Evolutionary conservation across 2,888 invertebrate species (phyloP), one percentile per base, ranked within the genome.

Genomic region (Drosophila sordidula): DNA sequence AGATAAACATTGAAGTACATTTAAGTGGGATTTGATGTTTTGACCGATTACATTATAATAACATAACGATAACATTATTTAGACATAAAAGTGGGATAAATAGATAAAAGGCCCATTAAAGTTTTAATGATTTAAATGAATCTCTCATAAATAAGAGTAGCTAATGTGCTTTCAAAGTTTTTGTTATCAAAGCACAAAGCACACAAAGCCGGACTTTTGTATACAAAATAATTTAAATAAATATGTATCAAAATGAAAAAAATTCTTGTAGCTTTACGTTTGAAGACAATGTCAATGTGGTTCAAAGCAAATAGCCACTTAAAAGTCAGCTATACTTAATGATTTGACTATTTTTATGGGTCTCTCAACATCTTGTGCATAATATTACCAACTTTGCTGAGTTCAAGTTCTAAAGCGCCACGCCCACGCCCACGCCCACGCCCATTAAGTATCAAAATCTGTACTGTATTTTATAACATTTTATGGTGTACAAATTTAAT

Each of bases 401-500:
- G 41, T 42, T 29, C 29, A 26, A 49, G 50, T 25, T 29, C 22
- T 9, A 2, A n/a, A 16, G 9, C 6, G 25, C 14, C 6, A 18
- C 12, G 11, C 50, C 45, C 22, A 26, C 34, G 42, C 18, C 14
- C 4, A 18, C 11, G 11, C 50, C 45, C 22, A 26, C 34, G 42
- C 18, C 18, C 18, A 50, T 63, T 52, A 66, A 52, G 57, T 59
- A 26, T 54, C 38, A 45, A 55, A 75, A 67, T 70, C 66, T 62
- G 14, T 41, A 46, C 52, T 29, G 55, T 81, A 78, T 73, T 70
- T 73, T 70, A 54, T 50, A 68, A 34, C 50, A 56, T 66, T 87
- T 84, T 76, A 83, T 75, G 80, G 59, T 42, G 51, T 54, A 75
- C 67, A 67, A 71, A 74, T 82, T 75, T 70, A 70, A 73, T 80